These are phyloP conservation scores for Carcina quercana DNA, from an alignment of 2,888 invertebrate species.

Conservation along the genomic window DNA sequence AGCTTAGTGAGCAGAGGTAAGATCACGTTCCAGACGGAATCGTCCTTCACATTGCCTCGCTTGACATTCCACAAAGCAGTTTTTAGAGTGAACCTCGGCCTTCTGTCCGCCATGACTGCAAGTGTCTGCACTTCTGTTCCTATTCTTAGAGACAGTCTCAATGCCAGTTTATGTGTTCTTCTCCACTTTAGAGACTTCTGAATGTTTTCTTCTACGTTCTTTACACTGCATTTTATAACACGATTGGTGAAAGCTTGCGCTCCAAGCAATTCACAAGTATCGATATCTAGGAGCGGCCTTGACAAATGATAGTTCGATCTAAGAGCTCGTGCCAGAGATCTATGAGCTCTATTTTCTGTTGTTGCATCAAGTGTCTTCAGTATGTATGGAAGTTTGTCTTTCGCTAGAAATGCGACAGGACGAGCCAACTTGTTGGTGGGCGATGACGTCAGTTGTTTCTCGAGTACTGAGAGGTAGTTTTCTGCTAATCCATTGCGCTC, in stretches of 20 bases:
- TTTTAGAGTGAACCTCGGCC: constrained; percentile 31
- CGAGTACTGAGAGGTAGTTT: constrained; percentile 17
- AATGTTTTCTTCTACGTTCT: constrained; percentile 22
- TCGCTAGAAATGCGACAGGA: constrained; percentile 13
- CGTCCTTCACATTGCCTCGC: constrained; percentile 18
- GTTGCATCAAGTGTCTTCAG: constrained; percentile 15
- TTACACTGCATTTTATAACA: constrained; percentile 24
- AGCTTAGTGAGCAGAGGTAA: constrained; percentile 27
- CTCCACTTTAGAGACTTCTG: constrained; percentile 26
- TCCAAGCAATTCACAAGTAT: constrained; percentile 26
- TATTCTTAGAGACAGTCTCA: constrained; percentile 28
- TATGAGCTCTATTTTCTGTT: constrained; percentile 11
- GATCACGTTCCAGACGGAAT: constrained; percentile 33
- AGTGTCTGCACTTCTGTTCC: constrained; percentile 21
- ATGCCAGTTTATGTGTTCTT: constrained; percentile 29
- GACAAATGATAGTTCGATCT: constrained; percentile 34
- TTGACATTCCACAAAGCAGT: constrained; percentile 26
- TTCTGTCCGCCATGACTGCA: constrained; percentile 19
- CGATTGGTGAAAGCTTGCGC: constrained; percentile 38
- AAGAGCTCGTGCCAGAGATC: constrained; percentile 25
- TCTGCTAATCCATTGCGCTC: constrained; percentile 34
- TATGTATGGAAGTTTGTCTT: not conserved
- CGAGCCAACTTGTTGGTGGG: constrained; percentile 16
- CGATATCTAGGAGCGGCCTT: constrained; percentile 29
- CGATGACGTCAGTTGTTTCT: constrained; percentile 8